Evolutionary conservation across 2,888 invertebrate genomes (phyloP), one percentile per base, ranked within the genome.

Genomic region (Hanleya hanleyi): DNA sequence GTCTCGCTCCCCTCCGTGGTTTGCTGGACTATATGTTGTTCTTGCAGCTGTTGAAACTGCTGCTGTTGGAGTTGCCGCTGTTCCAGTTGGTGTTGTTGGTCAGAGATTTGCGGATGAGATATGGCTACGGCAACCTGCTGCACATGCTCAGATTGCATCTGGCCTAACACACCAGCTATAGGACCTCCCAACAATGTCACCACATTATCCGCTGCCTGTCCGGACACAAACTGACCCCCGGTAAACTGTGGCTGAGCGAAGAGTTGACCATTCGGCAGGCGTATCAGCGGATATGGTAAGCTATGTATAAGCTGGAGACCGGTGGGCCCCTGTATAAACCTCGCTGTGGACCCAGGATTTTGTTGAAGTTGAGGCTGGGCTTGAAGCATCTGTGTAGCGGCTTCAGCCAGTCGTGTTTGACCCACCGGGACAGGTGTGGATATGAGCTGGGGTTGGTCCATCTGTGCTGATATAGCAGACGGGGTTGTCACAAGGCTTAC

Each of bases 281-380:
- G 47, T 29, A 70, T 29, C 15, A 70, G 18, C 2, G 70, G 70
- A 26, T 61, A 47, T 7, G 35, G 61, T 5, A 70, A 32, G 29
- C 62, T 62, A 47, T 62, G 62, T n/a, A 70, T 33, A 1, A 70
- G 33, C 36, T 70, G 70, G n/a, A 70, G 38, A 2, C 50, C 57
- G n/a, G 35, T 37, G 35, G 66, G 37, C 9, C 7, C 37, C 29
- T 61, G 69, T 0, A 69, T 12, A 33, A 69, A 37, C 26, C 47
- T 18, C 47, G n/a, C 47, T 7, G 47, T 47, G 4, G 47, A 22
- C 47, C 18, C 4, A 7, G 47, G 3, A 1, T 2, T 2, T 47
- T 57, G 57, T 3, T 57, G 57, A 57, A 29, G 57, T 3, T 57
- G 57, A 57, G 15, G 57, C 4, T 47, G 47, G 22, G 41, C 41